Evolutionary conservation across 2,888 invertebrate genomes (phyloP).

Genomic region (Pseudococcus viburni): DNA sequence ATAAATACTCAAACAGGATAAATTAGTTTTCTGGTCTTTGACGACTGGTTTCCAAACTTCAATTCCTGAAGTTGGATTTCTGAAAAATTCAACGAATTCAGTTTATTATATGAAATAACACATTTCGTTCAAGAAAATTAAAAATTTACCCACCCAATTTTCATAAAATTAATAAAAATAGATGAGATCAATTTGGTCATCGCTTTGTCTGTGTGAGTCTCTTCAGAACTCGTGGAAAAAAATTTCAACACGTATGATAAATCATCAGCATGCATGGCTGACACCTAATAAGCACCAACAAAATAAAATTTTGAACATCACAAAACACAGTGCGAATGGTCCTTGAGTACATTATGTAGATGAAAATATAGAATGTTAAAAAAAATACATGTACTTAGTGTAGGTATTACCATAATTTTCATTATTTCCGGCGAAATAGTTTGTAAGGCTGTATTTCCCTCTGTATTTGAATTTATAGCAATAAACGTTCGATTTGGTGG

Average conservation of each 20-base stretch:
- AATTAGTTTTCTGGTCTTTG: background rate
- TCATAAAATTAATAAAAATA: slow-evolving; percentile 75
- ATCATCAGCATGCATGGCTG: slow-evolving; percentile 70
- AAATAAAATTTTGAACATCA: background rate
- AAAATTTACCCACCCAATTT: slow-evolving; percentile 77
- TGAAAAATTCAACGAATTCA: slow-evolving; percentile 1
- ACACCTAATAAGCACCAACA: slow-evolving; percentile 68
- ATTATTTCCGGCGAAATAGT: slow-evolving; percentile 68
- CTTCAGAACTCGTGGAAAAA: slow-evolving; percentile 70
- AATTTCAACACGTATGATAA: slow-evolving; percentile 68
- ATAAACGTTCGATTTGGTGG: slow-evolving; percentile 69
- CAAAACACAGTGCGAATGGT: too few species aligned
- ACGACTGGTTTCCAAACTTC: slow-evolving; percentile 40
- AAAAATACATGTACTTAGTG: too few species aligned
- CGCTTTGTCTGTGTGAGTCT: slow-evolving; percentile 72
- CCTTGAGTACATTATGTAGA: too few species aligned
- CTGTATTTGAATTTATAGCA: slow-evolving; percentile 70
- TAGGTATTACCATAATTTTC: slow-evolving; percentile 34
- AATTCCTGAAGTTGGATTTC: slow-evolving; percentile 27
- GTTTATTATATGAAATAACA: background rate
- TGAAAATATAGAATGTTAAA: too few species aligned
- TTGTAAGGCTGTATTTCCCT: slow-evolving; percentile 69
- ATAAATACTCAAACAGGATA: slow-evolving; percentile 38
- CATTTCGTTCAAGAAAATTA: background rate
- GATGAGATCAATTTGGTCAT: slow-evolving; percentile 75